These are phyloP conservation scores for Ormyrus nitidulus DNA, from an alignment of 2,888 invertebrate genomes.

Conservation along the genomic window DNA sequence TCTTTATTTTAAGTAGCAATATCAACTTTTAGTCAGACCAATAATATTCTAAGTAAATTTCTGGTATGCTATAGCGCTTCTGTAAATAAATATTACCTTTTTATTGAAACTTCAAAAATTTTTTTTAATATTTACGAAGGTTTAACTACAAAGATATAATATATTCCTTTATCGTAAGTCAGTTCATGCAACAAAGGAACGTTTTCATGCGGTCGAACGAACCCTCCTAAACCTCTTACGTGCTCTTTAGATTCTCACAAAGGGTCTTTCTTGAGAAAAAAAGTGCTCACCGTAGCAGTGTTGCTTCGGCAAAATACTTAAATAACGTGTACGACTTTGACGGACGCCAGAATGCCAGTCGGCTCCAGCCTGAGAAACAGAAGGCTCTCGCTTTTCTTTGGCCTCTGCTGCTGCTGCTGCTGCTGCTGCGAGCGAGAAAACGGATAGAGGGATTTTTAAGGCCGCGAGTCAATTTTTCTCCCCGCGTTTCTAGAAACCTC, in stretches of 20 bases:
- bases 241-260: slow-evolving; percentile 7
- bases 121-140: too few relatives aligned
- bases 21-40: too few relatives aligned
- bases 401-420: not conserved
- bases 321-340: slow-evolving; percentile 35
- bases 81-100: too few relatives aligned
- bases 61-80: too few relatives aligned
- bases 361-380: not conserved
- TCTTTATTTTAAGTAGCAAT: too few relatives aligned
- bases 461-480: slow-evolving; percentile 47
- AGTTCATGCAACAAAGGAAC: not conserved
- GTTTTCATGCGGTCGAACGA: not conserved
- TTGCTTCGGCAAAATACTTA: slow-evolving; percentile 20
- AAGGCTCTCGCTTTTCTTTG: not conserved
- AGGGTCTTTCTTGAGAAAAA: not conserved
- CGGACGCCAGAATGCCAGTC: slow-evolving; percentile 11
- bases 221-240: too few relatives aligned
- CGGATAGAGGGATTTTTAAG: slow-evolving; percentile 12
- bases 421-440: not conserved
- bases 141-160: too few relatives aligned
- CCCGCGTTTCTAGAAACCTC: not conserved
- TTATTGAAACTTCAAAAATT: too few relatives aligned
- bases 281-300: not conserved
- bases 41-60: too few relatives aligned
- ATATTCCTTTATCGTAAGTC: too few relatives aligned